These are phyloP conservation scores for Sinopyrophorus schimmeli DNA, from an alignment of 2,888 invertebrate species.

Conservation along the genomic window DNA sequence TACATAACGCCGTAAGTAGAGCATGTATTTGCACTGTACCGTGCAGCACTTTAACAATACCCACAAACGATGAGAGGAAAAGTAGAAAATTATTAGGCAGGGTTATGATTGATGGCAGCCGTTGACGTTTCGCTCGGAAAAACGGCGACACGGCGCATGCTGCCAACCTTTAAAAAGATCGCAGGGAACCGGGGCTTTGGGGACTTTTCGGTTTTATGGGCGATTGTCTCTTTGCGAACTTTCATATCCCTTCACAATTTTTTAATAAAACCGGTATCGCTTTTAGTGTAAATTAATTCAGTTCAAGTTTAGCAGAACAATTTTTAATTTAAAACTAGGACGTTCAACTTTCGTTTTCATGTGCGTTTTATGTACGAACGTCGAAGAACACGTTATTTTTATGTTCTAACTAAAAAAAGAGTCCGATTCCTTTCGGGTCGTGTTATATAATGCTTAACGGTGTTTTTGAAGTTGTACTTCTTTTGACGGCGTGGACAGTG, in stretches of 20 bases:
- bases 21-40: constrained; percentile 52
- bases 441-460: no score
- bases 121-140: no score
- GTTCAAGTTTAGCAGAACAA: background rate
- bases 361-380: no score
- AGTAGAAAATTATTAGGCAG: constrained; percentile 37
- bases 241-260: background rate
- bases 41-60: constrained; percentile 43
- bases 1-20: constrained; percentile 54
- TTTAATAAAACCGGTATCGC: background rate
- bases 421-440: no score
- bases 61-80: constrained; percentile 39
- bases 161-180: background rate
- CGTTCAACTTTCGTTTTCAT: no score
- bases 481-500: no score
- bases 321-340: no score
- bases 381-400: no score
- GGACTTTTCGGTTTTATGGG: background rate
- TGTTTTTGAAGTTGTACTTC: no score
- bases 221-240: background rate
- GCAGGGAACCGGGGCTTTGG: background rate
- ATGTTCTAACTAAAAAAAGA: no score
- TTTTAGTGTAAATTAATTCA: background rate
- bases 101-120: constrained; percentile 3
- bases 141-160: background rate